Percentiles rank a stretch among this genome's conserved stretches.
Conservation (phyloP, 2,888 invertebrate genomes). For the Tachina grossa region DNA sequence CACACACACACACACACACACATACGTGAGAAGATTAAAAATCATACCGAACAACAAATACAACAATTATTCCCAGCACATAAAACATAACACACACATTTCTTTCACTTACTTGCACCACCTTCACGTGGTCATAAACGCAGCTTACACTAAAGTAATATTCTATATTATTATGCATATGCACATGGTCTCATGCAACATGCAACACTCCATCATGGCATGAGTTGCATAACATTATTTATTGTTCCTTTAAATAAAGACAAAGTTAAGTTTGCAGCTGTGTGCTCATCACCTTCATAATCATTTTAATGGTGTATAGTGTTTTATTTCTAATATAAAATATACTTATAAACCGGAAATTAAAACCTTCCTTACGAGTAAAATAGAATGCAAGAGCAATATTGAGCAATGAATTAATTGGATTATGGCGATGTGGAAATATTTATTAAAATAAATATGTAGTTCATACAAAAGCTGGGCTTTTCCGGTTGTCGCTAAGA, state of each 20-base stretch:
- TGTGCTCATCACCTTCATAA: conserved; percentile 5
- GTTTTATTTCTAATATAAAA: conserved; percentile 56
- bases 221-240: not conserved
- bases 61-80: not conserved
- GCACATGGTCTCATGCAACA: not conserved
- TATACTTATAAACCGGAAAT: conserved; percentile 56
- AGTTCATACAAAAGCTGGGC: not conserved
- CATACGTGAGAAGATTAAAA: not conserved
- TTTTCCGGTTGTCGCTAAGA: not conserved
- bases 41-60: not conserved
- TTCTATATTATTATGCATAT: not conserved
- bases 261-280: conserved; percentile 16
- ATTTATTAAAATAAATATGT: not conserved
- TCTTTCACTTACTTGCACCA: not conserved
- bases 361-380: conserved; percentile 27
- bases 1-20: too few species aligned
- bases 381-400: not conserved
- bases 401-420: conserved; percentile 20
- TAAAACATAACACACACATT: not conserved
- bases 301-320: not conserved
- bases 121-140: not conserved
- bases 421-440: conserved; percentile 11
- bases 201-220: conserved; percentile 58
- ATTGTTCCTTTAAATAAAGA: not conserved
- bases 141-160: not conserved